Conservation (phyloP, 2,888 invertebrate species). For the Eubasilissa splendida region DNA sequence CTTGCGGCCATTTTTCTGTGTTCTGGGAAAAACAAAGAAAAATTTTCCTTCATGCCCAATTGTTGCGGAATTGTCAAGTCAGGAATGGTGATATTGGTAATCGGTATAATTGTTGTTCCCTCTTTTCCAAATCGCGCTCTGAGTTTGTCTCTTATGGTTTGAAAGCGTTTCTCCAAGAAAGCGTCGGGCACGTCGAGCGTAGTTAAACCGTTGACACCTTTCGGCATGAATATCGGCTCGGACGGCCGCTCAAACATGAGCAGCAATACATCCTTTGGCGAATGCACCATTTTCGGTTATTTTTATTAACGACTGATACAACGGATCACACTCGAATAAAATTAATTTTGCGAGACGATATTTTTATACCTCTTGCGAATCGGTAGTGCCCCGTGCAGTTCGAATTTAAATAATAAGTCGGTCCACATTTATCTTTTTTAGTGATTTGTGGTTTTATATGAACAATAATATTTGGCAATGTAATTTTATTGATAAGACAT, state of each 20-base stretch:
- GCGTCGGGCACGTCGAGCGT: slow-evolving; percentile 72
- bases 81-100: slow-evolving; percentile 73
- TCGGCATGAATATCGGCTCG: slow-evolving; percentile 77
- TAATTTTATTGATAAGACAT: too few relatives aligned
- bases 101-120: slow-evolving; percentile 68
- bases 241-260: slow-evolving; percentile 76
- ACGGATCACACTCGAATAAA: too few relatives aligned
- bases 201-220: slow-evolving; percentile 69
- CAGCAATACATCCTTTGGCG: not conserved
- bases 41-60: slow-evolving; percentile 75
- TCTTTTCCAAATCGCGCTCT: slow-evolving; percentile 74
- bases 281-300: too few relatives aligned
- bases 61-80: slow-evolving; percentile 73
- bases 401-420: too few relatives aligned
- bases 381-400: too few relatives aligned
- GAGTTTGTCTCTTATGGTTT: slow-evolving; percentile 62
- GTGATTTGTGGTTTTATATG: too few relatives aligned
- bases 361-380: too few relatives aligned
- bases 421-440: too few relatives aligned
- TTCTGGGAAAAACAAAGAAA: slow-evolving; percentile 81
- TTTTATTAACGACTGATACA: too few relatives aligned
- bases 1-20: slow-evolving; percentile 82
- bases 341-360: too few relatives aligned
- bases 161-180: slow-evolving; percentile 60
- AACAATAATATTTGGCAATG: too few relatives aligned